A percentile compares a stretch with the other conserved stretches of the same genome.
phyloP scores from a whole-genome alignment of 2,113 vertebrate genomes.

The Paracanthobrama guichenoti region DNA sequence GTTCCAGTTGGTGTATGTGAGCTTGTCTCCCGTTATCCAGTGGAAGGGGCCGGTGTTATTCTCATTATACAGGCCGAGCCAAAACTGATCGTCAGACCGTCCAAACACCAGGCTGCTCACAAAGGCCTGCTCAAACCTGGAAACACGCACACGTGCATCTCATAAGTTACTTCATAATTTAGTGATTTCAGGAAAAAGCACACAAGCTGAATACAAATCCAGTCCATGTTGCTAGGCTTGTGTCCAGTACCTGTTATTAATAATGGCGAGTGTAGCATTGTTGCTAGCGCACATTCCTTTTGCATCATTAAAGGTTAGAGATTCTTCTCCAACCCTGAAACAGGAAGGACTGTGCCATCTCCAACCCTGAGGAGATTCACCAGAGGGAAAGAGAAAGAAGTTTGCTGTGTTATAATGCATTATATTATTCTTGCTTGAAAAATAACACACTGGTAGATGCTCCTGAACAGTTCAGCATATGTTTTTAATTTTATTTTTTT shows the following conservation, averaged over 20 bases:
- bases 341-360: slow-evolving; percentile 96
- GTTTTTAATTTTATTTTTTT: too few relatives aligned
- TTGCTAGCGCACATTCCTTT: slow-evolving; percentile 80
- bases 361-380: slow-evolving; percentile 82
- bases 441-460: not conserved
- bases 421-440: not conserved
- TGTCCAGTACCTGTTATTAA: slow-evolving; percentile 83
- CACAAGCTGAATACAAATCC: slow-evolving; percentile 4
- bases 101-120: slow-evolving; percentile 89
- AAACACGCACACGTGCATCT: slow-evolving; percentile 7
- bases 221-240: not conserved
- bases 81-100: slow-evolving; percentile 84
- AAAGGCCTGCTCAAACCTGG: slow-evolving; percentile 94
- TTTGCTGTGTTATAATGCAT: slow-evolving; percentile 3
- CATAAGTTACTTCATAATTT: not conserved
- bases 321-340: slow-evolving; percentile 90
- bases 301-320: slow-evolving; percentile 80
- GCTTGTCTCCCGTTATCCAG: slow-evolving; percentile 88
- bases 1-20: slow-evolving; percentile 94
- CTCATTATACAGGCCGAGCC: slow-evolving; percentile 87
- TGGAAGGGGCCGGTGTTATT: slow-evolving; percentile 78
- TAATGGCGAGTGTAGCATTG: slow-evolving; percentile 80
- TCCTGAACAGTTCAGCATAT: not conserved
- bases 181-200: not conserved
- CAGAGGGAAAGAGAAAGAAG: not conserved